Conservation (phyloP, 2,888 invertebrate genomes). For the Acronicta alni region DNA sequence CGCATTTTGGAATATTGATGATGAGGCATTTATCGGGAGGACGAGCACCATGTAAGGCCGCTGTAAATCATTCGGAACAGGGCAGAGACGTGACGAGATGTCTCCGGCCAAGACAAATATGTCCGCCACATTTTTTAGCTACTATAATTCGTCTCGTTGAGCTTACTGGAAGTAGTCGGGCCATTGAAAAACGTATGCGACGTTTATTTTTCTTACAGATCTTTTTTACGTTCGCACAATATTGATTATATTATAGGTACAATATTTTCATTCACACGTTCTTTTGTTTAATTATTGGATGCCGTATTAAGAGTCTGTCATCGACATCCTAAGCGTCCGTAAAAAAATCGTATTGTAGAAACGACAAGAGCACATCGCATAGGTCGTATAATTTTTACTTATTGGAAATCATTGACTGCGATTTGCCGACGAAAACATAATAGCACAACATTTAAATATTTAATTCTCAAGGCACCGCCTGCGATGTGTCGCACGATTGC, state of each 20-base stretch:
- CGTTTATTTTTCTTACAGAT: slow-evolving; percentile 58
- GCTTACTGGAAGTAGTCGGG: slow-evolving; percentile 70
- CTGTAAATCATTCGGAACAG: slow-evolving; percentile 87
- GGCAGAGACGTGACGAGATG: slow-evolving; percentile 86
- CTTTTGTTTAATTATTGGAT: background rate
- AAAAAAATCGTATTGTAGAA: too few species aligned
- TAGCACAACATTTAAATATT: slow-evolving; percentile 78
- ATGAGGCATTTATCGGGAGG: slow-evolving; percentile 88
- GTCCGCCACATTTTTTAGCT: slow-evolving; percentile 82
- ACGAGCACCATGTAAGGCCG: slow-evolving; percentile 85
- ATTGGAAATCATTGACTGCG: slow-evolving; percentile 78
- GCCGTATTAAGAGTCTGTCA: background rate
- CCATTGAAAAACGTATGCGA: slow-evolving; percentile 65
- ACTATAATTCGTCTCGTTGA: slow-evolving; percentile 79
- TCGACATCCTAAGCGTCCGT: background rate
- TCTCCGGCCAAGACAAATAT: slow-evolving; percentile 84
- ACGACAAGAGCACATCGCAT: slow-evolving; percentile 5
- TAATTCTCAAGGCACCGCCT: slow-evolving; percentile 71
- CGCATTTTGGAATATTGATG: slow-evolving; percentile 89
- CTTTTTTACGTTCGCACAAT: slow-evolving; percentile 36
- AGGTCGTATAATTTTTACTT: slow-evolving; percentile 67
- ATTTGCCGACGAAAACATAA: slow-evolving; percentile 79
- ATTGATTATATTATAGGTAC: slow-evolving; percentile 15
- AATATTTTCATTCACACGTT: slow-evolving; percentile 22
- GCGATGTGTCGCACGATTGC: slow-evolving; percentile 69